Conservation (phyloP, 2,113 vertebrate genomes). For the Reinhardtius hippoglossoides region DNA sequence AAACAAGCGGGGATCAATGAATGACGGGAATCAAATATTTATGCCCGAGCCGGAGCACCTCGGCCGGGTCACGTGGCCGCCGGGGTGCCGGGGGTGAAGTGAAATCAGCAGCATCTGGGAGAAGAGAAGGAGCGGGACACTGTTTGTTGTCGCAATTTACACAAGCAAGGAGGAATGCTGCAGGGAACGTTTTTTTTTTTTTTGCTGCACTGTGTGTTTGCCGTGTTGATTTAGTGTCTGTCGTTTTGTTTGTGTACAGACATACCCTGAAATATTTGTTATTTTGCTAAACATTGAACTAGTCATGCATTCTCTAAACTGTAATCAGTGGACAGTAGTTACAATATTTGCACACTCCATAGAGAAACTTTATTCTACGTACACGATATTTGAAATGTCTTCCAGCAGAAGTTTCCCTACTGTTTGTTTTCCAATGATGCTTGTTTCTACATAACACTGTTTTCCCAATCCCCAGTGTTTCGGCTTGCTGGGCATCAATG, state of each 20-base stretch:
- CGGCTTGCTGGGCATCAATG: constrained; percentile 97
- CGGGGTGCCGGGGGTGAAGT: neutral
- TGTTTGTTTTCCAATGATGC: constrained; percentile 24
- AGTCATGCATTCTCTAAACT: neutral
- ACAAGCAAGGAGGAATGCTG: constrained; percentile 28
- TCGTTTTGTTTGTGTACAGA: constrained; percentile 50
- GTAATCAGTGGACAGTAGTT: constrained; percentile 10
- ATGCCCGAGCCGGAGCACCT: constrained; percentile 55
- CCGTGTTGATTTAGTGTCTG: constrained; percentile 47
- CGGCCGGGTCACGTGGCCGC: constrained; percentile 64
- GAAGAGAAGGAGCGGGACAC: neutral
- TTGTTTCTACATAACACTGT: neutral
- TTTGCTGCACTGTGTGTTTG: constrained; percentile 1
- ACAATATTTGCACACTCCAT: neutral
- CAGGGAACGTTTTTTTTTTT: constrained; percentile 26
- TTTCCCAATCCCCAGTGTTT: constrained; percentile 87
- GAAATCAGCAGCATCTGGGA: constrained; percentile 30
- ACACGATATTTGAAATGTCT: neutral
- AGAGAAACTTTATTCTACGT: constrained; percentile 9
- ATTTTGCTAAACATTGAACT: constrained; percentile 32
- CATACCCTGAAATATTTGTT: constrained; percentile 32
- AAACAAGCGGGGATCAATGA: constrained; percentile 75
- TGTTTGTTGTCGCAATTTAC: constrained; percentile 56
- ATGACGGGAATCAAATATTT: constrained; percentile 79
- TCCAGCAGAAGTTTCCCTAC: neutral